Base-by-base conservation (phyloP, 2,888 invertebrate genomes). In the Melikaiella ostensackeni region DNA sequence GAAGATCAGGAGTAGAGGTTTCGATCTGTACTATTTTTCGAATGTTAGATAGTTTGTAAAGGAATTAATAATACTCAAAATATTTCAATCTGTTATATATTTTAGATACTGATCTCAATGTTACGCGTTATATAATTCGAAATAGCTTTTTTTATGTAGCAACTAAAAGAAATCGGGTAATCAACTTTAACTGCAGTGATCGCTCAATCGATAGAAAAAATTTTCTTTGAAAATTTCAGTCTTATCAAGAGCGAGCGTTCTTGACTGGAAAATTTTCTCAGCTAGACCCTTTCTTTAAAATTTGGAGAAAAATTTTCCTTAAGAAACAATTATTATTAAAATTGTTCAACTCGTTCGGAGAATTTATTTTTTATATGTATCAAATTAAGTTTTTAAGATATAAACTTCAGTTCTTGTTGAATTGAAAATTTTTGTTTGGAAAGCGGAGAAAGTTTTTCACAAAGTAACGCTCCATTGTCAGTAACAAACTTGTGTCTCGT, bases 51-150 rank as follows among this genome's bases (percentile, higher is more conserved):
- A 86, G 79, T 82, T 85, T 84, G 79, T 83, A 83, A 83, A 84
- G 78, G 74, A 75, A 81, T 81, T 78, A 77, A 80, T 82, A 87
- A 88, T 88, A 88, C 86, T 88, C 87, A 86, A 82, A 77, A 85
- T 82, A 86, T 84, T 87, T 80, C 66, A 76, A 84, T 81, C 81
- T 83, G 84, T 85, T 88, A 87, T 86, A 66, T 70, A 88, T 86
- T 87, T 88, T 87, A 88, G 83, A 84, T 86, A 86, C 80, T 84
- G 88, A 88, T 88, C 88, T 88, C 87, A 88, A 78, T 88, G 86
- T 87, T 84, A 80, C 50, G 50, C 70, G 70, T 70, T 70, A 30
- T 70, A 50, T 70, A 50, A 70, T 24, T 57, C 24, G 13, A 75
- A 59, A 79, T 64, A 81, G 80, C 80, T 85, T 77, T 83, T 79